Conservation (phyloP, 2,888 invertebrate genomes). For the Melinaea marsaeus region DNA sequence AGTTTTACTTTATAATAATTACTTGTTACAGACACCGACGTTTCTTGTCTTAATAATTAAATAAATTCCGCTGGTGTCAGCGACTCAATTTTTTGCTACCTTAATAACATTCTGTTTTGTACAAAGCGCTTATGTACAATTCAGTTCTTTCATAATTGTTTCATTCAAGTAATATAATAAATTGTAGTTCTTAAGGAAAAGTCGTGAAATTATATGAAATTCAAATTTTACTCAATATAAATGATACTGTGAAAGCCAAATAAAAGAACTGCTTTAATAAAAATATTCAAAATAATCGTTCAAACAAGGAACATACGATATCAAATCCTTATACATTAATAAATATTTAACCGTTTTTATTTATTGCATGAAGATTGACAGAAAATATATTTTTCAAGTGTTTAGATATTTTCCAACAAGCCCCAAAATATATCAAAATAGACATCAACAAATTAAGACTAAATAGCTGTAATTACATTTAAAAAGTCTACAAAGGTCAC, state of each 20-base stretch:
- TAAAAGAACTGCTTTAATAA: too few species aligned
- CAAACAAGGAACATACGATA: too few species aligned
- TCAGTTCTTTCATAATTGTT: slow-evolving; percentile 16
- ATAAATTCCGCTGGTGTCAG: slow-evolving; percentile 31
- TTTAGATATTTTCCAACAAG: too few species aligned
- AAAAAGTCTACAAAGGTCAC: slow-evolving; percentile 65
- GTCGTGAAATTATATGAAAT: too few species aligned
- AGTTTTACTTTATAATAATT: slow-evolving; percentile 35
- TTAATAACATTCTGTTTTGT: slow-evolving; percentile 17
- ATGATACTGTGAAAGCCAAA: too few species aligned
- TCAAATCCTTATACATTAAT: too few species aligned
- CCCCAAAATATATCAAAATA: not conserved
- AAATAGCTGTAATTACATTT: slow-evolving; percentile 60
- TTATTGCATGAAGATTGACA: too few species aligned
- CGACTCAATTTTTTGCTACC: slow-evolving; percentile 23
- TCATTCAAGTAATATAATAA: not conserved
- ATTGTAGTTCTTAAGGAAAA: too few species aligned
- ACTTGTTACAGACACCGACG: slow-evolving; percentile 26
- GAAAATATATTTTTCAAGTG: too few species aligned
- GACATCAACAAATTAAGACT: slow-evolving; percentile 32
- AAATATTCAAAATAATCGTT: too few species aligned
- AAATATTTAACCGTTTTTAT: too few species aligned
- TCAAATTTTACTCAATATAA: too few species aligned
- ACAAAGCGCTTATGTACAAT: slow-evolving; percentile 5
- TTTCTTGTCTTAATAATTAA: slow-evolving; percentile 34